A percentile compares a stretch with the other conserved stretches of the same genome.
Conservation (phyloP, 2,797 vertebrate genomes). For the Scarus forsteni region DNA sequence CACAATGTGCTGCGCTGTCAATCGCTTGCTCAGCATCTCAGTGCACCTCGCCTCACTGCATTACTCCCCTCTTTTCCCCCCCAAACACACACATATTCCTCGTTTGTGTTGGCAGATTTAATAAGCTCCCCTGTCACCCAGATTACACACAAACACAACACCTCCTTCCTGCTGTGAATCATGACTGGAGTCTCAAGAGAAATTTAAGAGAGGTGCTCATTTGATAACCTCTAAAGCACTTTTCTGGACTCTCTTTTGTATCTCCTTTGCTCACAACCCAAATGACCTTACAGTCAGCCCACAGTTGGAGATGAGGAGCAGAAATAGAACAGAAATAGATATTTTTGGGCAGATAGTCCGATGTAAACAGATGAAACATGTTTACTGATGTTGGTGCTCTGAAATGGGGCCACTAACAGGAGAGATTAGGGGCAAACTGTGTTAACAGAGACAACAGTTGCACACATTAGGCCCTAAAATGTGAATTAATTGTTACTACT, state of each 20-base stretch:
- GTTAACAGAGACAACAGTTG: slow-evolving; percentile 35
- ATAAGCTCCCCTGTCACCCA: slow-evolving; percentile 65
- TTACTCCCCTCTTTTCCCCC: neutral
- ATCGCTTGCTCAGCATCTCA: slow-evolving; percentile 72
- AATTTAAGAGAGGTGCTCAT: slow-evolving; percentile 39
- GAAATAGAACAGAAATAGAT: slow-evolving; percentile 8
- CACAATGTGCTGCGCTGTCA: slow-evolving; percentile 57
- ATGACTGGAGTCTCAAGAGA: slow-evolving; percentile 17
- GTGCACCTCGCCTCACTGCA: slow-evolving; percentile 7
- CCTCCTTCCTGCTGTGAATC: slow-evolving; percentile 16
- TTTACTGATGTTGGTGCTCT: slow-evolving; percentile 35
- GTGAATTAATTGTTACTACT: slow-evolving; percentile 18
- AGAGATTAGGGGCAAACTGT: slow-evolving; percentile 39
- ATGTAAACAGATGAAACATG: slow-evolving; percentile 43
- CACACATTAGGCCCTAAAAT: slow-evolving; percentile 33
- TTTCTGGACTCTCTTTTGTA: slow-evolving; percentile 17
- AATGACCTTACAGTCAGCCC: neutral
- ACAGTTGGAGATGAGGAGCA: slow-evolving; percentile 34
- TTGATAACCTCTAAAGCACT: slow-evolving; percentile 30
- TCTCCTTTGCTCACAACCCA: neutral
- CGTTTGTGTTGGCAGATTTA: slow-evolving; percentile 60
- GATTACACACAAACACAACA: slow-evolving; percentile 27
- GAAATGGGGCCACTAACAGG: slow-evolving; percentile 3
- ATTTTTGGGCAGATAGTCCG: slow-evolving; percentile 29
- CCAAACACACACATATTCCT: slow-evolving; percentile 5